Evolutionary conservation across 2,113 vertebrate genomes (phyloP), one percentile per base, ranked within the genome.

Genomic region (Platysternon megacephalum): DNA sequence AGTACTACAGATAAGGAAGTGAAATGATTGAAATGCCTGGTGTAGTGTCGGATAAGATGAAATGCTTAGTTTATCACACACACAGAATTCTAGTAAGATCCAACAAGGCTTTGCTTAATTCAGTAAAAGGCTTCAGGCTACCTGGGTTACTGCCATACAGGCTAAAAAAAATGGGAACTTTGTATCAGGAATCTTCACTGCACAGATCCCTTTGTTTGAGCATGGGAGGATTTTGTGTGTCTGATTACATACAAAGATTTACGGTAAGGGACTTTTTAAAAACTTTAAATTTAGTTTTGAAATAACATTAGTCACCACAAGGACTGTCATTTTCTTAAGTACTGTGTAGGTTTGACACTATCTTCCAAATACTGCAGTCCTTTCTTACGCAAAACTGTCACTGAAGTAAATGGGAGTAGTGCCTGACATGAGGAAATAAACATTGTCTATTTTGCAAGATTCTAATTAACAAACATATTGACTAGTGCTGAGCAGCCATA

Each of bases 171-270:
- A 99, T 98, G 99, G 98, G 98, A 95, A 98, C 98, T 39, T 98
- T 98, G 17, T 98, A 97, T 85, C 98, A 97, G 8, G 72, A 95
- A 29, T 96, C 93, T 46, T 85, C 98, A 14, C 94, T 98, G 86
- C 95, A 92, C 93, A 95, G 98, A 86, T 98, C 98, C 24, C 94
- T 98, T 11, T 94, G 96, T 81, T 96, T 98, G 91, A 97, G 97
- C 92, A 93, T 98, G 93, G 98, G 98, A 90, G 98, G 98, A 92
- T 98, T 98, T 90, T 98, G 96, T 84, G 98, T 98, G 11, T 98
- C 98, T 3, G 98, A 98, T 98, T 98, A 98, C 97, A 97, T 98
- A 55, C 97, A 98, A 97, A 98, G 97, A 92, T 98, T 98, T 83
- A 97, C 96, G 98, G 99, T 99, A 99, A 99, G 98, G 79, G 26